phyloP scores from a whole-genome alignment of 2,113 vertebrate genomes.

The Pterocles orientalis region DNA sequence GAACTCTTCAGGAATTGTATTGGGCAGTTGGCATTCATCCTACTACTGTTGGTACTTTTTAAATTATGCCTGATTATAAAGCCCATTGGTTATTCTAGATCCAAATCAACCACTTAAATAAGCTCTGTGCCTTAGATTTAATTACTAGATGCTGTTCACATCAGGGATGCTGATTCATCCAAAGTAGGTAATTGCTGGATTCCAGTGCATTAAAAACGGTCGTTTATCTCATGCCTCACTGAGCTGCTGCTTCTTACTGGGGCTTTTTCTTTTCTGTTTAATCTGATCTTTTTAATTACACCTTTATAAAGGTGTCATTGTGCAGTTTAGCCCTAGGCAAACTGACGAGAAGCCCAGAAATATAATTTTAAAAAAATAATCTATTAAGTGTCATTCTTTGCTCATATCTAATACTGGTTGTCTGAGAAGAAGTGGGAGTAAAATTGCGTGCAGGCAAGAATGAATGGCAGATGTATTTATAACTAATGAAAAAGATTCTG shows the following conservation, averaged over 20 bases:
- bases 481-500: neutral
- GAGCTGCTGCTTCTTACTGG: neutral
- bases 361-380: neutral
- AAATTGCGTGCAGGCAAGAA: neutral
- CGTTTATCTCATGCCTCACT: neutral
- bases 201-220: neutral
- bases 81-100: neutral
- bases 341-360: neutral
- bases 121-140: neutral
- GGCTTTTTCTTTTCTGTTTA: neutral
- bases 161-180: neutral
- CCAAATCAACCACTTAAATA: neutral
- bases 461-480: constrained; percentile 36
- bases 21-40: neutral
- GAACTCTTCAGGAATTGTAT: neutral
- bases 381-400: neutral
- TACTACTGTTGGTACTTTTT: neutral
- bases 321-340: neutral
- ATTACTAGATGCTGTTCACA: neutral
- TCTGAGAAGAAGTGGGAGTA: neutral
- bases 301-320: neutral
- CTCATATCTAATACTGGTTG: neutral
- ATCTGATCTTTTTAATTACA: neutral
- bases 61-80: neutral
- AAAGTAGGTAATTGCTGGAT: neutral